Evolutionary conservation across 2,888 invertebrate species (phyloP).

Genomic region (Perdita meconis): DNA sequence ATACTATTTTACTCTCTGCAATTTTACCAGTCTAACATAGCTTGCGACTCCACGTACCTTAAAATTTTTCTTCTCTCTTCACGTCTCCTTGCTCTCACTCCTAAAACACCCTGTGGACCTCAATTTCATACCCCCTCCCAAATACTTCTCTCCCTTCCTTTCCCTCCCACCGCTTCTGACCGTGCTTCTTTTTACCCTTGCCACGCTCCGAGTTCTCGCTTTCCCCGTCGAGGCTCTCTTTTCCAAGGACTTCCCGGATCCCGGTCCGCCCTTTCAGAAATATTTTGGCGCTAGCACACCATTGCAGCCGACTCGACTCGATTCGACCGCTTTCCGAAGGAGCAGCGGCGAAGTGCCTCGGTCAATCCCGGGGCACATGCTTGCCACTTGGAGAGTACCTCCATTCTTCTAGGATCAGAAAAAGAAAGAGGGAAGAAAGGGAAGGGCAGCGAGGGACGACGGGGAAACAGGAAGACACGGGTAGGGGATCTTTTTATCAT

Average conservation of each 20-base stretch:
- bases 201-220: constrained; percentile 29
- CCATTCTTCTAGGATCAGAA: constrained; percentile 65
- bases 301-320: constrained; percentile 52
- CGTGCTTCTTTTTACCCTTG: neutral
- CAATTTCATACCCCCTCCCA: constrained; percentile 23
- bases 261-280: constrained; percentile 64
- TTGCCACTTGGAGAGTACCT: constrained; percentile 65
- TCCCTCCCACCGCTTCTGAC: neutral
- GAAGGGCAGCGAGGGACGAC: neutral
- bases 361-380: constrained; percentile 68
- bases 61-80: neutral
- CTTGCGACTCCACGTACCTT: too few species aligned
- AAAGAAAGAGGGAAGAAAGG: constrained; percentile 19
- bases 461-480: constrained; percentile 23
- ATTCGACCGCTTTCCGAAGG: constrained; percentile 48
- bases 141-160: constrained; percentile 26
- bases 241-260: constrained; percentile 61
- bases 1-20: too few species aligned
- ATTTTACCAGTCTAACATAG: too few species aligned
- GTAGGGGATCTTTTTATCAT: constrained; percentile 68
- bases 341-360: constrained; percentile 56
- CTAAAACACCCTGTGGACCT: constrained; percentile 6
- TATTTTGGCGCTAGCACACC: constrained; percentile 65
- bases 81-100: neutral
- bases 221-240: constrained; percentile 44